Base-by-base conservation (phyloP, 2,888 invertebrate species). In the Pachydiplax longipennis region DNA sequence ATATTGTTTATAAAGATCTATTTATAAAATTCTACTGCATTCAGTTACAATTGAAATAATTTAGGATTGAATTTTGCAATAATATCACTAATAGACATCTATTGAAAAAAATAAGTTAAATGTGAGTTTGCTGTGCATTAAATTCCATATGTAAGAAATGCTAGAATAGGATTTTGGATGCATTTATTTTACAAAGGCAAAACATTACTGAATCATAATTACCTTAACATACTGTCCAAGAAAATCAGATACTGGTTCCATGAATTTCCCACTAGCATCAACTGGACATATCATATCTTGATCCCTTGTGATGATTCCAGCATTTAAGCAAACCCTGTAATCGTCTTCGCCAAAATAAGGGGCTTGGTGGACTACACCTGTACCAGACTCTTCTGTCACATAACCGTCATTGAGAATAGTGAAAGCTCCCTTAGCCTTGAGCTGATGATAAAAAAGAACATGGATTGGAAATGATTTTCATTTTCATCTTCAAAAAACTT, bases 311-410 rank as follows among this genome's bases (percentile, higher is more conserved):
- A 99, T 98, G 35, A 99, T 94, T 10, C 98, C 97, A 92, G 95
- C 94, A 31, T 94, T 93, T 81, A 96, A 93, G 92, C 95, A 95
- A 15, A 96, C 95, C 90, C 99, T 95, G 94, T 97, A 98, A 97
- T 99, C 99, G 93, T 99, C 99, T 95, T 99, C 99, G 92, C 99
- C 99, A 95, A 99, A 99, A 94, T 99, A 99, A 12, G 99, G 99
- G 1, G 99, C 98, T 94, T 99, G 99, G 93, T 99, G 99, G 37
- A 99, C 99, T 92, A 99, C 95, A 37, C 99, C 99, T 18, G 99
- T 99, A 94, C 99, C 99, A 91, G 98, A 97, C 92, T 99, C 99
- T 91, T 98, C 96, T 0, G 99, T 99, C 0, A 99, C 99, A 94
- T 99, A 99, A 12, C 95, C 95, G 94, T 99, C 99, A 91, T 96